Base-by-base conservation (phyloP, 2,888 invertebrate species). In the Cabera pusaria region DNA sequence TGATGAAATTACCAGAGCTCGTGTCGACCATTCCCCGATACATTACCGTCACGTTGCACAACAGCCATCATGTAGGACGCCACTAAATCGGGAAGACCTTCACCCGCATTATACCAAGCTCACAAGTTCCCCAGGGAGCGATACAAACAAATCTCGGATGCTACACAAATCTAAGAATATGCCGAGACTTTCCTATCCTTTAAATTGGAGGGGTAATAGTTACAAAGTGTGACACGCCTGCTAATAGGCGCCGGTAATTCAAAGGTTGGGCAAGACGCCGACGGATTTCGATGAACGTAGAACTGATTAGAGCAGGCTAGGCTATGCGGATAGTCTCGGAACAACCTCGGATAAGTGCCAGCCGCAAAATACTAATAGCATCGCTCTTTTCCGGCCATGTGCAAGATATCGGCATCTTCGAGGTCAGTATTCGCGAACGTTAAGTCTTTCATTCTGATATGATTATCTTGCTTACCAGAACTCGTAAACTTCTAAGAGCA, bases 401-500 rank as follows among this genome's bases (percentile, higher is more conserved):
- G 67, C 44, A 51, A 53, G 52, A 25, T 52, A 60, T 38, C 38
- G 54, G 52, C 41, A 40, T 44, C 31, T 43, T 24, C 56, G 57
- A 68, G 63, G 67, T 57, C 65, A 51, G 39, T 31, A 54, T 57
- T 67, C 46, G 56, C 56, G 54, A 59, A 35, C 34, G 35, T 26
- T 21, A 22, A 9, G 21, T 37, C 21, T 17, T 22, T 12, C 24
- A 28, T 21, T 27, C 28, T 33, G 23, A 44, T 47, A 44, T 50
- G 51, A 38, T 52, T 55, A 48, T 46, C 36, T 32, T 14, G 42
- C 78, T 75, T 59, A 95, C 95, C 85, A 94, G 94, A 47, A 98
- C 93, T 64, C 98, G 91, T 44, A 98, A 91, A 81, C 96, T 96
- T 54, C 92, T 93, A 36, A 98, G 90, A 5, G 92, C 91, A 1